These are phyloP conservation scores for Tridacna crocea DNA, from an alignment of 2,888 invertebrate species.

Conservation along the genomic window DNA sequence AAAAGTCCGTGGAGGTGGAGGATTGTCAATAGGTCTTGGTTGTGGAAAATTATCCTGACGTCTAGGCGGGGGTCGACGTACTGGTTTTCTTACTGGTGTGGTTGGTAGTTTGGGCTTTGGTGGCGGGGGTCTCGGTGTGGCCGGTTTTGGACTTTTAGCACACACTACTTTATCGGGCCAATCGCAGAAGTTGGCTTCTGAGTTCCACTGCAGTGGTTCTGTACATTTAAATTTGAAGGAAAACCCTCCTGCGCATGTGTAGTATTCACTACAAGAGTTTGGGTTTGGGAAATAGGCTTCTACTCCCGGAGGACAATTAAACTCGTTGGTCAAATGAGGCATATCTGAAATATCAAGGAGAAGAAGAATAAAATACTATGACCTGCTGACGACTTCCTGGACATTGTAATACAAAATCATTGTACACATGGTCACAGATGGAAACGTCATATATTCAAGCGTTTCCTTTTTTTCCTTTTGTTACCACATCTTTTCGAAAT, in stretches of 20 bases:
- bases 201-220: slow-evolving; percentile 68
- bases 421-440: too few relatives aligned
- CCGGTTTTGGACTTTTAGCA: slow-evolving; percentile 16
- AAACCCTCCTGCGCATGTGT: slow-evolving; percentile 67
- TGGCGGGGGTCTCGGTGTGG: not conserved
- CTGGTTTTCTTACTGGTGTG: slow-evolving; percentile 30
- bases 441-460: too few relatives aligned
- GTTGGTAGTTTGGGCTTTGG: not conserved
- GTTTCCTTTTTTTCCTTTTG: too few relatives aligned
- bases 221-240: slow-evolving; percentile 72
- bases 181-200: slow-evolving; percentile 68
- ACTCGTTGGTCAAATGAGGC: slow-evolving; percentile 58
- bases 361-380: not conserved
- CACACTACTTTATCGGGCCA: slow-evolving; percentile 71
- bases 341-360: slow-evolving; percentile 41
- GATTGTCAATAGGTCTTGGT: not conserved
- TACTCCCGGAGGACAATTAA: slow-evolving; percentile 60
- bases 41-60: not conserved
- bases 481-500: too few relatives aligned
- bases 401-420: too few relatives aligned
- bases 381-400: too few relatives aligned
- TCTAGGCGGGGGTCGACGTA: not conserved
- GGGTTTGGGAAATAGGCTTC: slow-evolving; percentile 70
- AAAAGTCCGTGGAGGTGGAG: not conserved
- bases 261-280: slow-evolving; percentile 66